These are phyloP conservation scores for Anser cygnoides DNA, from an alignment of 2,113 vertebrate species.

Conservation along the genomic window DNA sequence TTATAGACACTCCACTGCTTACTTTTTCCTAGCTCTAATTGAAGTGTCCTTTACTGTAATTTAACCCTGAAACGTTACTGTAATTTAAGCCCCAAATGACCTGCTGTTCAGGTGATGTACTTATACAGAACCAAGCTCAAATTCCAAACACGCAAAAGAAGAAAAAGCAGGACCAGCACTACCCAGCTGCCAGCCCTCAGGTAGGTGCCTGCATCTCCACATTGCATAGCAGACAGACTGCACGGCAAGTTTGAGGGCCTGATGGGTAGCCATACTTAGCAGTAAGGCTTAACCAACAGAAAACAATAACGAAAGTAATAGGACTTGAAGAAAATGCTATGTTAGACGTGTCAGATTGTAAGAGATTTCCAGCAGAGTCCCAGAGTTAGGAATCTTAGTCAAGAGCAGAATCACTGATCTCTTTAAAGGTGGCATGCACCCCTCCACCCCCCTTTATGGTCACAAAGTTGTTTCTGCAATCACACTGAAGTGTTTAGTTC, in stretches of 20 bases:
- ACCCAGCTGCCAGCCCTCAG: background rate
- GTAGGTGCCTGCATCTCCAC: background rate
- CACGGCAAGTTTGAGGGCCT: background rate
- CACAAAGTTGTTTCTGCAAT: background rate
- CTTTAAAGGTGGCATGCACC: background rate
- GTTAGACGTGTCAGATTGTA: background rate
- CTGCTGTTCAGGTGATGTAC: background rate
- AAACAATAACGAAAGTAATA: background rate
- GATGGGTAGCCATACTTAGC: background rate
- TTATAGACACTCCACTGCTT: background rate
- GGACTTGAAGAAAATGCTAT: background rate
- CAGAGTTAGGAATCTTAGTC: background rate
- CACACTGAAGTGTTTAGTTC: background rate
- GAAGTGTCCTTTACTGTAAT: background rate
- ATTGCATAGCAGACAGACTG: background rate
- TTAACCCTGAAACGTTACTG: background rate
- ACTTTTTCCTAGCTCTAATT: background rate
- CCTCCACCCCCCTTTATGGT: rapidly evolving
- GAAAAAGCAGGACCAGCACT: background rate
- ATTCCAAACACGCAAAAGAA: background rate
- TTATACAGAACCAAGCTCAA: background rate
- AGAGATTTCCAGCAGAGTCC: too few relatives aligned
- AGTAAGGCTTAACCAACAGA: background rate
- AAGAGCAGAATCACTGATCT: background rate
- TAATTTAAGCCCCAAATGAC: background rate